Evolutionary conservation across 2,113 vertebrate genomes (phyloP).

Genomic region (Gulo gulo): DNA sequence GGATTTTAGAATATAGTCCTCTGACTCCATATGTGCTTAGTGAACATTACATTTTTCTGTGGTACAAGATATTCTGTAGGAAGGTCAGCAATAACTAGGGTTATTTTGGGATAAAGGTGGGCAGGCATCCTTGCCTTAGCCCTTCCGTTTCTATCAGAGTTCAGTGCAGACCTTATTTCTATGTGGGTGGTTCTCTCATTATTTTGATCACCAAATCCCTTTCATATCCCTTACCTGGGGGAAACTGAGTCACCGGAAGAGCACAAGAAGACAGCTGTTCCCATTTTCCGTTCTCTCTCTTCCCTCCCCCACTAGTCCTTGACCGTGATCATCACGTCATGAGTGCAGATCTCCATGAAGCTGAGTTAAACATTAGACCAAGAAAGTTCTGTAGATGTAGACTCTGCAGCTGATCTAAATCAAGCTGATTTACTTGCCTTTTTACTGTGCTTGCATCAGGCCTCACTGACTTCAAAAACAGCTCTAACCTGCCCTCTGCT

Average conservation of each 20-base stretch:
- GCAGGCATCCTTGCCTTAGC: background rate
- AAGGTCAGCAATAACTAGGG: background rate
- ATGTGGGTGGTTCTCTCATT: background rate
- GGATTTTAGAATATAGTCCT: background rate
- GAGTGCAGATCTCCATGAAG: background rate
- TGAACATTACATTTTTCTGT: background rate
- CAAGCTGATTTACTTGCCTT: background rate
- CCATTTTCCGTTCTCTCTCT: background rate
- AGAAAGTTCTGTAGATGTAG: background rate
- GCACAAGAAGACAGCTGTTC: background rate
- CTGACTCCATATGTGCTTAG: background rate
- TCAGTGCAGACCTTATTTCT: background rate
- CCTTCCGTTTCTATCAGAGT: background rate
- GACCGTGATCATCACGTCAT: background rate
- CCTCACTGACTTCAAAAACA: background rate
- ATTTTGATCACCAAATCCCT: background rate
- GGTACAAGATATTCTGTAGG: background rate
- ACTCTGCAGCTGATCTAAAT: background rate
- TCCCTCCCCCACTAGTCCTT: background rate
- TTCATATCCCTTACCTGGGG: background rate
- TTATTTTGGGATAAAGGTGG: background rate
- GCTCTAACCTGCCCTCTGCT: background rate
- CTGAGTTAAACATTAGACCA: background rate
- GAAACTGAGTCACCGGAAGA: background rate
- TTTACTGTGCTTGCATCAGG: background rate